Evolutionary conservation across 2,888 invertebrate genomes (phyloP).

Genomic region (Thyatira batis): DNA sequence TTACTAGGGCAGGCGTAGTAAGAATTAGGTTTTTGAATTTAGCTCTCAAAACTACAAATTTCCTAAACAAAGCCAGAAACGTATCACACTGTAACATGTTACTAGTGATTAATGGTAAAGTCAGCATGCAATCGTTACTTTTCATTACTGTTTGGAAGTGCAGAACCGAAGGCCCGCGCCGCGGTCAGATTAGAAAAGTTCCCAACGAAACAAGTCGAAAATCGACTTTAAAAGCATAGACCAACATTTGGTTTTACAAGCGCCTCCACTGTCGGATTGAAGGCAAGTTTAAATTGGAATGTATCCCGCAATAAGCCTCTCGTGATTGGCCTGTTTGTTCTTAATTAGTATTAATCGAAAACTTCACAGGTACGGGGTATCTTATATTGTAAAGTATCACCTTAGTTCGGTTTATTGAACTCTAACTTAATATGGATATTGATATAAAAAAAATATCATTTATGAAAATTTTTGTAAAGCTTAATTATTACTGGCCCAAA

Average conservation of each 20-base stretch:
- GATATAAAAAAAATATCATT: no score
- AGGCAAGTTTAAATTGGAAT: constrained; percentile 82
- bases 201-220: constrained; percentile 72
- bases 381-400: constrained; percentile 11
- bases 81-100: constrained; percentile 24
- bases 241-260: constrained; percentile 80
- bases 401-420: neutral
- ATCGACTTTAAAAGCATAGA: constrained; percentile 78
- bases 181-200: constrained; percentile 82
- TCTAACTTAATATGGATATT: neutral
- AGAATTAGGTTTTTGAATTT: no score
- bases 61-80: neutral
- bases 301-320: constrained; percentile 80
- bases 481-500: no score
- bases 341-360: constrained; percentile 81
- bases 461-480: no score
- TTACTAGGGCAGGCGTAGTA: no score
- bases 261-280: constrained; percentile 67
- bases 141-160: constrained; percentile 80
- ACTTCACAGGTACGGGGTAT: constrained; percentile 50
- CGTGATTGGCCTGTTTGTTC: constrained; percentile 80
- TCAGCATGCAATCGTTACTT: constrained; percentile 81
- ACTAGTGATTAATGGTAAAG: constrained; percentile 75
- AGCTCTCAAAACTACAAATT: neutral
- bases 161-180: constrained; percentile 66